Base-by-base conservation (phyloP, 1,140 invertebrate genomes). In the Drosophila lacteicornis region DNA sequence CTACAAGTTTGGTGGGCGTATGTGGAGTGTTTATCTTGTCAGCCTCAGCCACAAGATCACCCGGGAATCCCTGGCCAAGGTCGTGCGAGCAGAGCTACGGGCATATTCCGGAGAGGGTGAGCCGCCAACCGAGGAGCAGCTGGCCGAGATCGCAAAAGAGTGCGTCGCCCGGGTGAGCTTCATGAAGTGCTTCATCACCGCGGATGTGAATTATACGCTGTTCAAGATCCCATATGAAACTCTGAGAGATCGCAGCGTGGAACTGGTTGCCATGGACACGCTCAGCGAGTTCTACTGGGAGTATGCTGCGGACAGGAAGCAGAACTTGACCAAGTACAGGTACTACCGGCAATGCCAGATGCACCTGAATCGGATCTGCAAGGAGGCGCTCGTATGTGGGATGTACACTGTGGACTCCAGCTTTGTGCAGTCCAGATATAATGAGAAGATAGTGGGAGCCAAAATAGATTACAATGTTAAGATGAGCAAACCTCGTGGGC, bases 11-110 rank as follows among this genome's bases (percentile, higher is more conserved):
- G 67, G 55, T 13, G 63, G 63, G 3, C 27, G 56, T 1, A 12
- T 47, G 30, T 61, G 57, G 56, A 38, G 11, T 2, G 19, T 71
- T 25, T 11, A 13, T 19, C 53, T 70, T 12, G 9, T 74, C 4
- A 74, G 8, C 36, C 56, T 74, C 1, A 74, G 70, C 19, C 70
- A 74, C 33, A 74, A 74, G 42, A 42, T 70, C 13, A 38, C 40
- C 6, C 8, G 11, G n/a, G 55, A 70, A 19, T 71, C 45, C 17
- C 25, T 74, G 22, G 13, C 7, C 4, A 70, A 71, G n/a, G 19
- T 33, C 1, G 27, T 74, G 3, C 46, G 12, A 11, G 55, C 30
- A 30, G 56, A 70, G 12, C 40, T 69, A 6, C 36, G 11, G 25
- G 12, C 27, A 19, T 33, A 36, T 40, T 19, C 25, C 27, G 22